Base-by-base conservation (phyloP, 2,888 invertebrate species). In the Coremacera marginata region DNA sequence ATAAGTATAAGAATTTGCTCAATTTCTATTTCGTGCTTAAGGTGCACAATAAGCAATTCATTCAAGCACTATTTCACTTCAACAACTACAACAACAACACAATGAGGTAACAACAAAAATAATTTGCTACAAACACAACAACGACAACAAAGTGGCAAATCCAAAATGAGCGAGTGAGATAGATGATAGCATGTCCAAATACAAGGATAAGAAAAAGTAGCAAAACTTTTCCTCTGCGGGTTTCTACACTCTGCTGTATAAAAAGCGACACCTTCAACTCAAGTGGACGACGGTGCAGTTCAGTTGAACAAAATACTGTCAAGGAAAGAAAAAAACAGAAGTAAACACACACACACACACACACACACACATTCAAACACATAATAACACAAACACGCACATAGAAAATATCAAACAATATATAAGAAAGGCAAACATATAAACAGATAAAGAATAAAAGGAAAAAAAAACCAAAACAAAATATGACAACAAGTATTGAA, bases 31-130 rank as follows among this genome's bases (percentile, higher is more conserved):
- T 80, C 78, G 80, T 79, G 80, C 78, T 81, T 75, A 81, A 82
- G 80, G 81, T 80, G 80, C 78, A 81, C 82, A 82, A 82, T 81
- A 82, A 81, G 80, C 82, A 80, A 82, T 82, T 82, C 82, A 81
- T 80, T 82, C 80, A 79, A 81, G 80, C 82, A 81, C 80, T 79
- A 81, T 80, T 82, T 80, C 78, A 82, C 78, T 77, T 78, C 72
- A 55, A 34, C 27, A 31, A 55, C 70, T 11, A 27, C 68, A 68
- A 31, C 16, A 70, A 51, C 68, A 70, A 70, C n/a, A 52, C 68
- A 70, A 52, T n/a, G 52, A 52, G 16, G 22, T 44, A 67, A 67
- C 25, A 60, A 60, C 7, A 25, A 60, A 25, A 25, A 14, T 1
- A 55, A 5, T 1, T 22, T 55, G 55, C 19, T 19, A 19, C 14